Base-by-base conservation (phyloP, 2,797 vertebrate genomes). In the Neopelma chrysocephalum region DNA sequence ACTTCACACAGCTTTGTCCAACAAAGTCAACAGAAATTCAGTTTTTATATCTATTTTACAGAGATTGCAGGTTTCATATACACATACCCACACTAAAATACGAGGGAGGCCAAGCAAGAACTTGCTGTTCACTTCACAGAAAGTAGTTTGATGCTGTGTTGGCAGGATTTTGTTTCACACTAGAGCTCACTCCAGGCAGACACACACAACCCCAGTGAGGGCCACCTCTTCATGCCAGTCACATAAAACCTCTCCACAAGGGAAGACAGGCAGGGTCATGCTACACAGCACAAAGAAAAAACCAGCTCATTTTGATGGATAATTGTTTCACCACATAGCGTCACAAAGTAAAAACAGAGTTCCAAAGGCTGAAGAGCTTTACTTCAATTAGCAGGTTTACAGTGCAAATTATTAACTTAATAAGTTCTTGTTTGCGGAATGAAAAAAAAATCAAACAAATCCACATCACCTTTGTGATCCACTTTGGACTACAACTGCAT, bases 281-380 rank as follows among this genome's bases (percentile, higher is more conserved):
- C 43, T 23, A 31, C 18, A 31, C 1, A 60, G 31, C 25, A 23
- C n/a, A 38, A 75, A 76, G 15, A 15, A 40, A 87, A 89, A 62
- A 25, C 0, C 31, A 31, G 19, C 17, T 73, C 12, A 51, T 66
- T 88, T 42, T 62, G 40, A 66, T 42, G 25, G 34, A 62, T 76
- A 23, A 14, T 27, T 48, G 26, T 50, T 82, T 57, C 29, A 79
- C 17, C 10, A 47, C 0, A 0, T 0, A 65, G 11, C 15, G 53
- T 27, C 40, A 81, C 23, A 73, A 60, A 82, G 14, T 11, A 73
- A 79, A 38, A 82, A 31, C 7, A 16, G 51, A 77, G 45, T 66
- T 93, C n/a, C 43, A 77, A 45, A 25, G 58, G 42, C 26, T 64
- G 42, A 90, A 40, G 17, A 84, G 36, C 60, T 90, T 84, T 13